These are phyloP conservation scores for Otis tarda DNA, from an alignment of 2,113 vertebrate species.

Conservation along the genomic window DNA sequence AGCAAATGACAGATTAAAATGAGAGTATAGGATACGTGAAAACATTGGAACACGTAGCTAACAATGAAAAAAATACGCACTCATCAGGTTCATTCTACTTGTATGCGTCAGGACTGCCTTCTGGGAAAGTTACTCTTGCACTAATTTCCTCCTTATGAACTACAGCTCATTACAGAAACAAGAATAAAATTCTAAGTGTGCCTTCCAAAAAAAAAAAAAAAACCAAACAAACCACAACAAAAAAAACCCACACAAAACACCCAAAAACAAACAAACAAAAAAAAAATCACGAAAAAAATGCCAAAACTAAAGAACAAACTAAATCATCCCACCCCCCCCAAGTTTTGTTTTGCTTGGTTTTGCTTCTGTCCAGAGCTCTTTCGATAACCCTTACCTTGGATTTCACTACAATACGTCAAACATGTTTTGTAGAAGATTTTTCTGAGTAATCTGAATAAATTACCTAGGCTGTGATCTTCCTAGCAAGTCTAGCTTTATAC, in stretches of 20 bases:
- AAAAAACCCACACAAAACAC: too few species aligned
- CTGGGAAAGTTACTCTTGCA: background rate
- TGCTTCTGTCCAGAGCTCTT: background rate
- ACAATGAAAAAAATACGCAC: background rate
- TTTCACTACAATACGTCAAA: background rate
- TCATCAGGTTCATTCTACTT: background rate
- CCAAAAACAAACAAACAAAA: background rate
- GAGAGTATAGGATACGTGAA: background rate
- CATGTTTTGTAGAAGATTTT: background rate
- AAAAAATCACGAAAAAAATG: background rate
- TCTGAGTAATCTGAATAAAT: background rate
- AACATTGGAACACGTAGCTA: background rate
- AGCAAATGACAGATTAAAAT: background rate
- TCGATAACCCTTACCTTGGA: background rate
- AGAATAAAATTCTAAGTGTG: background rate
- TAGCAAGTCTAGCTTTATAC: background rate
- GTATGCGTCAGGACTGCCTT: background rate
- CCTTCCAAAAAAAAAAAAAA: too few species aligned
- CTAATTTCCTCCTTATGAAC: background rate
- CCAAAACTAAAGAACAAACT: background rate
- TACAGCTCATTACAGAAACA: background rate
- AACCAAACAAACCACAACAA: background rate
- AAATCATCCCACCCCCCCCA: accelerated
- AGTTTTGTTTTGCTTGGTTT: background rate
- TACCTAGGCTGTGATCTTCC: background rate